phyloP scores from a whole-genome alignment of 1,140 invertebrate genomes.

The Limonius californicus region DNA sequence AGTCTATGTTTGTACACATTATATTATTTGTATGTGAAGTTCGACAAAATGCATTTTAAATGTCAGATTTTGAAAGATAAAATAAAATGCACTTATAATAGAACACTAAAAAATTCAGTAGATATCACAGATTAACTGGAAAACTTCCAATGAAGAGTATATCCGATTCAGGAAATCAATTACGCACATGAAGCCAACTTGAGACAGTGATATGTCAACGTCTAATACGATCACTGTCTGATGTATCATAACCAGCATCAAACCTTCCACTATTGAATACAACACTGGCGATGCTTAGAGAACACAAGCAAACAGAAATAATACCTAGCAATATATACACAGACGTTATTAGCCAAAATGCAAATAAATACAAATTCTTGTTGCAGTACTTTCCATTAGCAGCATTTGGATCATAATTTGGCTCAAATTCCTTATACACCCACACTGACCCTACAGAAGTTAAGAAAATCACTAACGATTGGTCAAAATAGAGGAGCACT shows the following conservation, averaged over 20 bases:
- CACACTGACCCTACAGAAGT: conserved; percentile 56
- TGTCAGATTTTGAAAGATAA: too few relatives aligned
- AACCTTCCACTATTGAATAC: conserved; percentile 41
- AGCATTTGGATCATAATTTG: conserved; percentile 53
- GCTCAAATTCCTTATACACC: conserved; percentile 63
- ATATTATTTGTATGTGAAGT: too few relatives aligned
- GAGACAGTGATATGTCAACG: background rate
- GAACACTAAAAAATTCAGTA: background rate
- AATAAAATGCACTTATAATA: too few relatives aligned
- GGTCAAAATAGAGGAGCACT: too few relatives aligned
- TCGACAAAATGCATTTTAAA: too few relatives aligned
- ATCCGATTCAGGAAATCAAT: background rate
- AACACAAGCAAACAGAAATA: conserved; percentile 55
- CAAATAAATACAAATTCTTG: conserved; percentile 61
- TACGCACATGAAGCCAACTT: too few relatives aligned
- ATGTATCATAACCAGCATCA: conserved; percentile 25
- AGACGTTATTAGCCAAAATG: conserved; percentile 64
- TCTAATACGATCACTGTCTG: background rate
- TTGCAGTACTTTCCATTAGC: conserved; percentile 56
- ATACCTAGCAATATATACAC: conserved; percentile 57
- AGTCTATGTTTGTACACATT: too few relatives aligned
- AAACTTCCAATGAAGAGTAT: background rate
- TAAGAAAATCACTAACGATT: background rate
- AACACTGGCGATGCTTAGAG: conserved; percentile 53
- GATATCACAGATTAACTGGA: conserved; percentile 1